A percentile compares a stretch with the other conserved stretches of the same genome.
These are phyloP conservation scores for Pardalotus punctatus DNA, from an alignment of 2,113 vertebrate genomes.

Conservation along the genomic window DNA sequence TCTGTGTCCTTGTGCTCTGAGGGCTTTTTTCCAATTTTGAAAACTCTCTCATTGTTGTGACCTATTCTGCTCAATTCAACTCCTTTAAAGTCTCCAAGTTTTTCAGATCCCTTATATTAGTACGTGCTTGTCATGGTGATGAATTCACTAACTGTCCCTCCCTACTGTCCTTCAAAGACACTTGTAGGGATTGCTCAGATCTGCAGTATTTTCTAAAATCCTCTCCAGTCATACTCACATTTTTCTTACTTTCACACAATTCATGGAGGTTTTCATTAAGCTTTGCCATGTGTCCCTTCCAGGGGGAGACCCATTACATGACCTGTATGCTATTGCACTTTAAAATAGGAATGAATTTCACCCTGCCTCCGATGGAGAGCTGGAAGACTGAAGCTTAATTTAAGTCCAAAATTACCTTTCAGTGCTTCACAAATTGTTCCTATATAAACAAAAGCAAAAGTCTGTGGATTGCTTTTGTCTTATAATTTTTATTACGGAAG, in stretches of 20 bases:
- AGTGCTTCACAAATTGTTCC: not conserved
- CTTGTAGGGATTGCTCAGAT: not conserved
- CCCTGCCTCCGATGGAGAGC: not conserved
- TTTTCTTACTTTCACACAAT: not conserved
- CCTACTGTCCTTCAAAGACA: not conserved
- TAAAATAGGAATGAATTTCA: not conserved
- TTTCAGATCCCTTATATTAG: not conserved
- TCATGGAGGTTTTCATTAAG: not conserved
- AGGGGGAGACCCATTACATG: not conserved
- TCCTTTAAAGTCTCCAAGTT: not conserved
- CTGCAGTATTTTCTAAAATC: not conserved
- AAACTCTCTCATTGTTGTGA: not conserved
- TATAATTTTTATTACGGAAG: conserved; percentile 30
- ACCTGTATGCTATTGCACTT: not conserved
- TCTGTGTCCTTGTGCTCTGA: not conserved
- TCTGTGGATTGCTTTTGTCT: not conserved
- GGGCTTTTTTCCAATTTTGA: not conserved
- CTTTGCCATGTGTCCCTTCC: not conserved
- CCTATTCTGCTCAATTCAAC: not conserved
- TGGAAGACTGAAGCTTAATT: not conserved
- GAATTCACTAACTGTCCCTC: not conserved
- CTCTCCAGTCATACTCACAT: not conserved
- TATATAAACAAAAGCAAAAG: not conserved
- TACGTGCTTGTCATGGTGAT: not conserved
- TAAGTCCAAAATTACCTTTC: not conserved